Percentiles rank a stretch among this genome's conserved stretches.
Conservation (phyloP, 2,797 vertebrate species). For the Euthynnus affinis region DNA sequence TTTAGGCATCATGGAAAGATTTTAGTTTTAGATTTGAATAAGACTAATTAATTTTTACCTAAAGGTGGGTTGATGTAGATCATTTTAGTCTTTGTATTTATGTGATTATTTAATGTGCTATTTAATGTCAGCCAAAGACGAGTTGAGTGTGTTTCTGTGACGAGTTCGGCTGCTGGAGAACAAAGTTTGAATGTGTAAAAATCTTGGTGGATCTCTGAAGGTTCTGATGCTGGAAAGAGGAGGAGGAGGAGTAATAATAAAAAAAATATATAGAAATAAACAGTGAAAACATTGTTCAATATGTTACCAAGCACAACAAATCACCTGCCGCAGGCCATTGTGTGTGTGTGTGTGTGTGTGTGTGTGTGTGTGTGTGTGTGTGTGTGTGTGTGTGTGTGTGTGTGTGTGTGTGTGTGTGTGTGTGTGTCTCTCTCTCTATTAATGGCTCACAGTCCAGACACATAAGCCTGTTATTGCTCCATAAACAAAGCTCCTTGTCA, state of each 20-base stretch:
- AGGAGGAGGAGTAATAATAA: slow-evolving; percentile 12
- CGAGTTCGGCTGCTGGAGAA: slow-evolving; percentile 31
- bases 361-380: too few relatives aligned
- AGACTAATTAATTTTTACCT: slow-evolving; percentile 18
- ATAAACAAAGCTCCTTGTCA: slow-evolving; percentile 56
- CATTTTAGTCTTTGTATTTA: slow-evolving; percentile 53
- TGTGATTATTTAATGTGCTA: slow-evolving; percentile 69
- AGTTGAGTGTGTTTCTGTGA: slow-evolving; percentile 3
- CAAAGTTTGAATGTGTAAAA: slow-evolving; percentile 28
- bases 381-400: too few relatives aligned
- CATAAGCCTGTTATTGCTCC: slow-evolving; percentile 44
- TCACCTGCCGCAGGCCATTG: not conserved
- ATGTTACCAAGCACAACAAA: slow-evolving; percentile 29
- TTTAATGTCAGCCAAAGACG: slow-evolving; percentile 56
- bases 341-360: not conserved
- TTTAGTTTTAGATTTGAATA: slow-evolving; percentile 28
- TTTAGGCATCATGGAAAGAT: slow-evolving; percentile 6
- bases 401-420: too few relatives aligned
- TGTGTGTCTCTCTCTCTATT: not conserved
- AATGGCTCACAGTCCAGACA: slow-evolving; percentile 39
- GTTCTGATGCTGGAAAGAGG: slow-evolving; percentile 14
- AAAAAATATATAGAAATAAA: slow-evolving; percentile 22
- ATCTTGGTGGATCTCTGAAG: not conserved
- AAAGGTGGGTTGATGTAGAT: slow-evolving; percentile 9
- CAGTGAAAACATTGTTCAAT: slow-evolving; percentile 19